Conservation (phyloP, 2,797 vertebrate species). For the Emydoidea blandingii region DNA sequence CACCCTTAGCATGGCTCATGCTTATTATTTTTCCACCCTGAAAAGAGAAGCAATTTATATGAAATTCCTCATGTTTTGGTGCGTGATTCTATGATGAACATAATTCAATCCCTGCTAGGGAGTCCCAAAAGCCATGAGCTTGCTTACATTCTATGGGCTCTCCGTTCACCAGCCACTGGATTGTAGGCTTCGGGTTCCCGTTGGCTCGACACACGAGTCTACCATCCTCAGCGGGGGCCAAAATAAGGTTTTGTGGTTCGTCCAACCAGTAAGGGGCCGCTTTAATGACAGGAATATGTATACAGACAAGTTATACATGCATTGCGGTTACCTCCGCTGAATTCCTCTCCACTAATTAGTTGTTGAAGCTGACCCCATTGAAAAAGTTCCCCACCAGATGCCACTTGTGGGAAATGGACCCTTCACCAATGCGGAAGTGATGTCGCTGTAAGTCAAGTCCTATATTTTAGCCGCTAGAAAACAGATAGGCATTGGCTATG, state of each 20-base stretch:
- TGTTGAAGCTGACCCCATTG: neutral
- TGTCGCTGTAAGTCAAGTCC: neutral
- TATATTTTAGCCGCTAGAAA: neutral
- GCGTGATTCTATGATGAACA: neutral
- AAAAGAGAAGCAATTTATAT: neutral
- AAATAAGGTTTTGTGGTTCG: conserved; percentile 91
- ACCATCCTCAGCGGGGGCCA: conserved; percentile 92
- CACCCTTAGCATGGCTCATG: neutral
- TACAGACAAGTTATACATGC: rapidly evolving
- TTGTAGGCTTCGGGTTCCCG: conserved; percentile 93
- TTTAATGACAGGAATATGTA: conserved; percentile 66
- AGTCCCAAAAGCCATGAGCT: neutral
- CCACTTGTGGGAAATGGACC: neutral
- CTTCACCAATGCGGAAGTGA: neutral
- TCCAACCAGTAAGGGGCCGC: conserved; percentile 98
- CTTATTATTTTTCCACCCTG: neutral
- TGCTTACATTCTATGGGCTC: conserved; percentile 89
- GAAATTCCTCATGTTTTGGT: neutral
- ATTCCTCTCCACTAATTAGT: neutral
- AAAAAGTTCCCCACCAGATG: neutral
- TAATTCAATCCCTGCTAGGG: neutral
- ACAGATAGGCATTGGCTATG: neutral
- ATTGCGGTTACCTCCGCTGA: rapidly evolving
- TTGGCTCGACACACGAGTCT: conserved; percentile 94
- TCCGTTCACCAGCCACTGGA: conserved; percentile 95